A percentile compares a stretch with the other conserved stretches of the same genome.
Evolutionary conservation across 2,113 vertebrate genomes (phyloP).

Genomic region (Mesitornis unicolor): DNA sequence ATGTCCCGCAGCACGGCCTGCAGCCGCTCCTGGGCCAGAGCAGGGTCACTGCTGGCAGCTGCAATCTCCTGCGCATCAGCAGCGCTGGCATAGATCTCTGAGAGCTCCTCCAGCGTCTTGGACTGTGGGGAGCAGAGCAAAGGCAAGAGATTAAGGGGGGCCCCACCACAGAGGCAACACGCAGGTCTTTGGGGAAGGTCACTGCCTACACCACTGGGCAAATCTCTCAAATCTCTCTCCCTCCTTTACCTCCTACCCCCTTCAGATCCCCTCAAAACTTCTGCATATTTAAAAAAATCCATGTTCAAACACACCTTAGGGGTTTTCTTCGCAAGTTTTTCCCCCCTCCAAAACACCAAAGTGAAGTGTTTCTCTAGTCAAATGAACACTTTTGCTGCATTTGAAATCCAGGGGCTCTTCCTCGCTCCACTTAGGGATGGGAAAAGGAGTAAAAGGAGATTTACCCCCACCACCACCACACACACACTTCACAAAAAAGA

Average conservation of each 20-base stretch:
- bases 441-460: neutral
- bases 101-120: slow-evolving; percentile 78
- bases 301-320: neutral
- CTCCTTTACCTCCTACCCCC: neutral
- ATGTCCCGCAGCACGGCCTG: slow-evolving; percentile 74
- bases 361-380: neutral
- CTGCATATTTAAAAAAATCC: neutral
- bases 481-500: neutral
- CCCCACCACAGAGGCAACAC: fast-evolving
- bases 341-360: neutral
- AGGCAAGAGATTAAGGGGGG: neutral
- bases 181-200: neutral
- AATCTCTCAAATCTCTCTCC: neutral
- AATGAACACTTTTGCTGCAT: neutral
- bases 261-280: neutral
- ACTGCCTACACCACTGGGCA: neutral
- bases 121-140: slow-evolving; percentile 34
- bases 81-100: slow-evolving; percentile 73
- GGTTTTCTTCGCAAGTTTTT: neutral
- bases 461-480: fast-evolving
- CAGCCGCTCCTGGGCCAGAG: slow-evolving; percentile 74
- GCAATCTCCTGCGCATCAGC: slow-evolving; percentile 80
- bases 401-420: neutral
- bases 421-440: neutral
- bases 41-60: slow-evolving; percentile 50